These are phyloP conservation scores for Selenia dentaria DNA, from an alignment of 2,888 invertebrate species.

Conservation along the genomic window DNA sequence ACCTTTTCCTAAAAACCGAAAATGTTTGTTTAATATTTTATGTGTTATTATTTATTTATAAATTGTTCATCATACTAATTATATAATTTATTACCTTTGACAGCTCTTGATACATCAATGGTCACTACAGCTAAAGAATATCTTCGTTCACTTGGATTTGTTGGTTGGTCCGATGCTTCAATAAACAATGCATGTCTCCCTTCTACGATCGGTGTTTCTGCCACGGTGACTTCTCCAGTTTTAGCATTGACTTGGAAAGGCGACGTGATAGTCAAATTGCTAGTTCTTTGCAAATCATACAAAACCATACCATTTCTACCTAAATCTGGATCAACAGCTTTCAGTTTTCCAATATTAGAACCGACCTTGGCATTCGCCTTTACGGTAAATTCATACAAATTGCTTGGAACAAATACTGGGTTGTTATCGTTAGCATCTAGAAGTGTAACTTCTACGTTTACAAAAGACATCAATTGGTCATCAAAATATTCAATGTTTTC, in stretches of 20 bases:
- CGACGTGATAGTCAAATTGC: conserved; percentile 85
- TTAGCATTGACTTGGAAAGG: conserved; percentile 90
- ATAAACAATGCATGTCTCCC: conserved; percentile 92
- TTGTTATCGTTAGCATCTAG: conserved; percentile 96
- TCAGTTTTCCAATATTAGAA: conserved; percentile 90
- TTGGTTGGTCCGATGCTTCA: conserved; percentile 93
- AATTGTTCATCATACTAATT: no score
- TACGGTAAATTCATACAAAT: conserved; percentile 91
- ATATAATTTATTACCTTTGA: conserved; percentile 60
- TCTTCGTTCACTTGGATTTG: conserved; percentile 92
- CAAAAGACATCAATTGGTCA: conserved; percentile 80
- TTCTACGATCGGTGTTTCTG: conserved; percentile 86
- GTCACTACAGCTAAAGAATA: conserved; percentile 94
- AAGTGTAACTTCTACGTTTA: conserved; percentile 92
- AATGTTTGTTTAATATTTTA: no score
- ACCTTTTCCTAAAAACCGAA: conserved; percentile 64
- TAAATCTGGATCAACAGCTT: conserved; percentile 92
- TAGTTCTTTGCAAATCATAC: conserved; percentile 89
- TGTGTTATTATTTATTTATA: no score
- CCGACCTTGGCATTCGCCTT: conserved; percentile 88
- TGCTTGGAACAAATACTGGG: conserved; percentile 93
- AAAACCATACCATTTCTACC: conserved; percentile 89
- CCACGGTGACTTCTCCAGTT: conserved; percentile 88
- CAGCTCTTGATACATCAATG: conserved; percentile 87
- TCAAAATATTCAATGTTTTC: conserved; percentile 75